A percentile compares a stretch with the other conserved stretches of the same genome.
phyloP scores from a whole-genome alignment of 2,888 invertebrate species.

The Phania funesta region DNA sequence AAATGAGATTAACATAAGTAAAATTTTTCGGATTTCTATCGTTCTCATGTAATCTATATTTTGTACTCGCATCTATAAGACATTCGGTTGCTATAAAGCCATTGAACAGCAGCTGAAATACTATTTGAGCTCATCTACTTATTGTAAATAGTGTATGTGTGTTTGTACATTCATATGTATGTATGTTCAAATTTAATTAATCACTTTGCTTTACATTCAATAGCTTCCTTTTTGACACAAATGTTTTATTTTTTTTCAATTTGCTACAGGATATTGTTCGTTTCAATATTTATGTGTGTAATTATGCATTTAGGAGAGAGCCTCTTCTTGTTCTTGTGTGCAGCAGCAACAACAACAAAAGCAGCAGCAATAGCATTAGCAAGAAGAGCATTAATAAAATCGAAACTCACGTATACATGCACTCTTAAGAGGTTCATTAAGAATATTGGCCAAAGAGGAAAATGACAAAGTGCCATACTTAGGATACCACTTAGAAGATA shows the following conservation, averaged over 20 bases:
- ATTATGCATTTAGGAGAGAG: constrained; percentile 46
- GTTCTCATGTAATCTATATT: too few species aligned
- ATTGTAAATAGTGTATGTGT: neutral
- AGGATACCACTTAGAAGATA: constrained; percentile 43
- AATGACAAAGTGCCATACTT: constrained; percentile 62
- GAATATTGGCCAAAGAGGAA: constrained; percentile 63
- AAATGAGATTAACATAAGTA: neutral
- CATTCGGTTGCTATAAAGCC: too few species aligned
- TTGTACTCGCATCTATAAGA: too few species aligned
- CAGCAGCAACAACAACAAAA: neutral
- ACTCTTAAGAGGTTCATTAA: constrained; percentile 51
- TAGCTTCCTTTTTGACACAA: constrained; percentile 63
- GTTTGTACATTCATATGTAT: neutral
- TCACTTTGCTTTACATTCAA: constrained; percentile 46
- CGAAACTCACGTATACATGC: constrained; percentile 35
- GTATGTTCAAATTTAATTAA: constrained; percentile 37
- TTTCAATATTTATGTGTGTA: constrained; percentile 48
- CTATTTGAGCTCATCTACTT: neutral
- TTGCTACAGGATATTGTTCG: constrained; percentile 51
- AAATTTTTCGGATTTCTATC: neutral
- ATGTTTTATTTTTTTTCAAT: constrained; percentile 37
- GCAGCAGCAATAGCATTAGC: neutral
- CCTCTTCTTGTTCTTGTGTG: neutral
- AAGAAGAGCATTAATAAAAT: constrained; percentile 36
- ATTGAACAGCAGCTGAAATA: too few species aligned